Percentiles rank a stretch among this genome's conserved stretches.
Evolutionary conservation across 2,797 vertebrate species (phyloP).

Genomic region (Podarcis lilfordi): DNA sequence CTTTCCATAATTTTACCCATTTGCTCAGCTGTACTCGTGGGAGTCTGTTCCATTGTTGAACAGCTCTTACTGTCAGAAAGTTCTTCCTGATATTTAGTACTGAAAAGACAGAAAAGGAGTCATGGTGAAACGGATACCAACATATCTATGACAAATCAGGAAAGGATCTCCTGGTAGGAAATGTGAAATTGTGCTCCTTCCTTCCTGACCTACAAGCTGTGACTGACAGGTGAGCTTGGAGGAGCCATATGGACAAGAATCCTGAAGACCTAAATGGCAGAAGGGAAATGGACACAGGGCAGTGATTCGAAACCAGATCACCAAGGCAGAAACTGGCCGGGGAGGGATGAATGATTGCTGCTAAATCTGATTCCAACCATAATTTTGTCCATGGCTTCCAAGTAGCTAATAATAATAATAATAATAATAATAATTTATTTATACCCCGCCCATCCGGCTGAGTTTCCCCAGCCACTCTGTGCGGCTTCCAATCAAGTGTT

Average conservation of each 20-base stretch:
- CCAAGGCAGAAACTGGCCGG: background rate
- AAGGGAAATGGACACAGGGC: constrained; percentile 52
- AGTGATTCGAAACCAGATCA: constrained; percentile 57
- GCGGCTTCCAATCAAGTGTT: too few relatives aligned
- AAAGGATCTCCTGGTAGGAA: constrained; percentile 48
- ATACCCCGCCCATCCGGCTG: too few relatives aligned
- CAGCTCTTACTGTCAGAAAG: too few relatives aligned
- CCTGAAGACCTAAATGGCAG: constrained; percentile 63
- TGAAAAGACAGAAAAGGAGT: constrained; percentile 34
- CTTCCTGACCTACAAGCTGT: constrained; percentile 48
- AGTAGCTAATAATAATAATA: background rate
- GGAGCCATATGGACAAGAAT: constrained; percentile 66
- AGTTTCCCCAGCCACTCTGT: too few relatives aligned
- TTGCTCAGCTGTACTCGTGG: too few relatives aligned
- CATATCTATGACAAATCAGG: constrained; percentile 59
- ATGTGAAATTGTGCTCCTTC: constrained; percentile 56
- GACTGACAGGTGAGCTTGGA: constrained; percentile 59
- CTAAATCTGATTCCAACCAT: background rate
- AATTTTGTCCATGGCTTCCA: background rate
- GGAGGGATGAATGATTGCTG: background rate
- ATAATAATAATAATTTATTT: too few relatives aligned
- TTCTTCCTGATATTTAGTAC: too few relatives aligned
- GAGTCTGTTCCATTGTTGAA: too few relatives aligned
- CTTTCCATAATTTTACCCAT: too few relatives aligned
- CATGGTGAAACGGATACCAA: constrained; percentile 51